Evolutionary conservation across 2,113 vertebrate genomes (phyloP), one percentile per base, ranked within the genome.

Genomic region (Danionella cerebrum): DNA sequence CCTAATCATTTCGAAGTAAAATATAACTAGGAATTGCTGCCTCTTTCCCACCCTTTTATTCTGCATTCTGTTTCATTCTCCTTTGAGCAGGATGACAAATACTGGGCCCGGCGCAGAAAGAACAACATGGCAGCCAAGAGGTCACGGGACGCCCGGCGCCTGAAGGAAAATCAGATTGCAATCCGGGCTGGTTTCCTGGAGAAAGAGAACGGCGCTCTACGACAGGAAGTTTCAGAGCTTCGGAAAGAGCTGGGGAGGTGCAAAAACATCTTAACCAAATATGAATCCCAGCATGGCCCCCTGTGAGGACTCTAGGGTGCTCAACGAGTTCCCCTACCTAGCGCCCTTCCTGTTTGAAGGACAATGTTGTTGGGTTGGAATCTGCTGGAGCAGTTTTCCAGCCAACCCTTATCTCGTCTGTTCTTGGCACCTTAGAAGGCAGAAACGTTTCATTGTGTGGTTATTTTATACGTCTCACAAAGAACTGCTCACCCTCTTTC

Each of bases 151-250:
- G 93, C 93, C 1, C 90, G 93, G 22, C 79, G 93, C 71, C 89
- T 94, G 51, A 95, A 95, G 82, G 93, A 94, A 83, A 95, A 95
- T 76, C 93, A 95, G 89, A 95, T 95, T 13, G 92, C 91, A 77
- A 93, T 93, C 80, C 90, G 93, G 11, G 93, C 93, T 0, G 88
- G 90, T 0, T 95, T 95, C 76, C 88, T 95, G 71, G 93, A 95
- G 84, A 94, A 95, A 83, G 93, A 95, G 84, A 95, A 95, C 84
- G 86, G 87, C 0, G 93, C 91, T 0, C 89, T 95, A 25, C 88
- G 91, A 67, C 91, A 91, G 74, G 93, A 95, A 79, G 91, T 95
- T 81, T 90, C 90, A 0, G 92, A 95, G 55, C 33, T 95, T 52
- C 75, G 92, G 67, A 94, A 92, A 80, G 92, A 95, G 87, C 85